phyloP scores from a whole-genome alignment of 2,113 vertebrate species.

The Psilopogon haemacephalus region DNA sequence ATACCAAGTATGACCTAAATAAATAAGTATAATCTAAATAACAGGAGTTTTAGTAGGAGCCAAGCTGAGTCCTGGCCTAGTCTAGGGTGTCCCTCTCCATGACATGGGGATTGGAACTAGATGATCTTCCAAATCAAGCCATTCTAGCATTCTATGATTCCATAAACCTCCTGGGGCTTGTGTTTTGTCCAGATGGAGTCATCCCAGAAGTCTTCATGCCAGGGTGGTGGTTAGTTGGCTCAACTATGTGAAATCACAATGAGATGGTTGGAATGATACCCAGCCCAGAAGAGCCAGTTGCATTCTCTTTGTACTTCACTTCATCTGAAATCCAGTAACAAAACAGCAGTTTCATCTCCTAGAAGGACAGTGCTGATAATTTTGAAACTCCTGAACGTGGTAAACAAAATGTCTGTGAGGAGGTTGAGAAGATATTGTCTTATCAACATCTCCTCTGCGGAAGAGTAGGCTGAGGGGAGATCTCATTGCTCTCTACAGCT shows the following conservation, averaged over 20 bases:
- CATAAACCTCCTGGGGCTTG: neutral
- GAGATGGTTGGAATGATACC: neutral
- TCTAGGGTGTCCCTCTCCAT: too few relatives aligned
- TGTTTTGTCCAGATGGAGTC: neutral
- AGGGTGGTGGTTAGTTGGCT: neutral
- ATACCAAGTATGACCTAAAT: rapidly evolving
- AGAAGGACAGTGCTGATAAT: conserved; percentile 2
- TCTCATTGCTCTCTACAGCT: too few relatives aligned
- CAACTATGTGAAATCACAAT: neutral
- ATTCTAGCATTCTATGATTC: too few relatives aligned
- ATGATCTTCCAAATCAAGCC: too few relatives aligned
- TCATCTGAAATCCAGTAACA: neutral
- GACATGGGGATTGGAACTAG: too few relatives aligned
- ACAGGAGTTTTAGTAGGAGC: rapidly evolving
- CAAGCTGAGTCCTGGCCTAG: too few relatives aligned
- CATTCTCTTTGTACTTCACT: neutral
- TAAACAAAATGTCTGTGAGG: neutral
- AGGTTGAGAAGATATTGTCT: conserved; percentile 33
- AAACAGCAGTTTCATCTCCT: neutral
- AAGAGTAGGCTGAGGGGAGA: too few relatives aligned
- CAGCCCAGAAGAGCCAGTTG: neutral
- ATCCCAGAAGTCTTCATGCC: neutral
- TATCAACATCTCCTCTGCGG: neutral
- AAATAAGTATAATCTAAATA: too few relatives aligned
- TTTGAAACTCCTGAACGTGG: neutral